phyloP scores from a whole-genome alignment of 2,113 vertebrate genomes.

The Platycercus adscitus region DNA sequence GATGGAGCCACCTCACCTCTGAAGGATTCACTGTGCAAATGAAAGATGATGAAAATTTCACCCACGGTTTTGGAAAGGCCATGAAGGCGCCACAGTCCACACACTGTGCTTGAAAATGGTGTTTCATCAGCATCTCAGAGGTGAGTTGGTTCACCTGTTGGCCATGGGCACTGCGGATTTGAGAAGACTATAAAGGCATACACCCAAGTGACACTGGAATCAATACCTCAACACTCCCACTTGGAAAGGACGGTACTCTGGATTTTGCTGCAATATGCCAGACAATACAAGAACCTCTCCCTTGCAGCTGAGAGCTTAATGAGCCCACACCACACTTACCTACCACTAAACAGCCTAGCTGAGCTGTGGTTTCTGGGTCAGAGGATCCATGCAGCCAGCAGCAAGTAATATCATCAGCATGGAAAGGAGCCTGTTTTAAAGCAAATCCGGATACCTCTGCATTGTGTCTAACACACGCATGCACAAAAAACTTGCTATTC shows the following conservation, averaged over 20 bases:
- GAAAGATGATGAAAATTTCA: background rate
- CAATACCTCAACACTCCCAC: background rate
- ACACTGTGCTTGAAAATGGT: background rate
- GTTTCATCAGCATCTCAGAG: background rate
- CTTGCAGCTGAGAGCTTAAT: background rate
- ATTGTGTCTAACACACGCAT: too few relatives aligned
- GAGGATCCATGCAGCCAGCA: background rate
- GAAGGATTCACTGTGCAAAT: background rate
- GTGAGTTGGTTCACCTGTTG: background rate
- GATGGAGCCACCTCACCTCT: background rate
- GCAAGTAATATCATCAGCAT: background rate
- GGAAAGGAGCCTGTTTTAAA: background rate
- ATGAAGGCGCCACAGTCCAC: fast-evolving
- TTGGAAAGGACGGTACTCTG: background rate
- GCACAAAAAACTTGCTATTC: background rate
- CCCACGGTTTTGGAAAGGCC: background rate
- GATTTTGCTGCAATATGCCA: fast-evolving
- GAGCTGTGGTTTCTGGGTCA: background rate
- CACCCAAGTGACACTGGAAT: background rate
- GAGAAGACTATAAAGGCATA: background rate
- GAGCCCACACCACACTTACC: fast-evolving
- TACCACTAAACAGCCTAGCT: background rate
- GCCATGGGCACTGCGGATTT: background rate
- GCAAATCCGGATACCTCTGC: background rate
- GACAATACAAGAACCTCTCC: background rate